Evolutionary conservation across 2,113 vertebrate genomes (phyloP).

Genomic region (Dipodomys merriami): DNA sequence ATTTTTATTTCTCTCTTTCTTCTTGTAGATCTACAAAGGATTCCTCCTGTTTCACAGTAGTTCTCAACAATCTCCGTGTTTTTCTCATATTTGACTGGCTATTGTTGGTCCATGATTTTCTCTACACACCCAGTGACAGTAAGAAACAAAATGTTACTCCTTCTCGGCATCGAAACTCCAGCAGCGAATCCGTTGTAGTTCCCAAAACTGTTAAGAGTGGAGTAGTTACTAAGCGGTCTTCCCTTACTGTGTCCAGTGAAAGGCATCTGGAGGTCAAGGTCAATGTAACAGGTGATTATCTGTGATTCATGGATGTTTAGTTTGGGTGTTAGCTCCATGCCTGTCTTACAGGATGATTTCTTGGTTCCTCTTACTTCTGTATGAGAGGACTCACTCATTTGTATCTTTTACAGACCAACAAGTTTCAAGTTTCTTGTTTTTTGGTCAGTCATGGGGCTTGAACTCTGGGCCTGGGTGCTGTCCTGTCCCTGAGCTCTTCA

Average conservation of each 20-base stretch:
- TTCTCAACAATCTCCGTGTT: conserved; percentile 96
- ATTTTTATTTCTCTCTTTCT: not conserved
- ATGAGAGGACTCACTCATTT: not conserved
- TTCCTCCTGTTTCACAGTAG: conserved; percentile 96
- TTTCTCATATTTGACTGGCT: conserved; percentile 99
- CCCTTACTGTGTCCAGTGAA: conserved; percentile 90
- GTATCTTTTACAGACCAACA: not conserved
- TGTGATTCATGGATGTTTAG: not conserved
- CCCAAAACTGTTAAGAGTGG: conserved; percentile 96
- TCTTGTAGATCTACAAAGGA: conserved; percentile 92
- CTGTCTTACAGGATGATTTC: not conserved
- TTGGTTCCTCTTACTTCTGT: not conserved
- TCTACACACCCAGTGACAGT: conserved; percentile 87
- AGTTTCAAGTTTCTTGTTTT: too few relatives aligned
- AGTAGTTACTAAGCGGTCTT: conserved; percentile 96
- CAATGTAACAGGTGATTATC: conserved; percentile 93
- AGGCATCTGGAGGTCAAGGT: conserved; percentile 95
- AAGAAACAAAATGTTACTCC: conserved; percentile 78
- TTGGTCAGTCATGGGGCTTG: too few relatives aligned
- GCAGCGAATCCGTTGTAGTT: conserved; percentile 84
- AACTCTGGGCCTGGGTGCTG: too few relatives aligned
- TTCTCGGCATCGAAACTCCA: conserved; percentile 79
- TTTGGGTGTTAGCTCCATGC: not conserved
- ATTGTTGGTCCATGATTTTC: conserved; percentile 92
- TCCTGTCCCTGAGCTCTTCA: too few relatives aligned